Evolutionary conservation across 1,140 invertebrate species (phyloP).

Genomic region (Brachionus rubens): DNA sequence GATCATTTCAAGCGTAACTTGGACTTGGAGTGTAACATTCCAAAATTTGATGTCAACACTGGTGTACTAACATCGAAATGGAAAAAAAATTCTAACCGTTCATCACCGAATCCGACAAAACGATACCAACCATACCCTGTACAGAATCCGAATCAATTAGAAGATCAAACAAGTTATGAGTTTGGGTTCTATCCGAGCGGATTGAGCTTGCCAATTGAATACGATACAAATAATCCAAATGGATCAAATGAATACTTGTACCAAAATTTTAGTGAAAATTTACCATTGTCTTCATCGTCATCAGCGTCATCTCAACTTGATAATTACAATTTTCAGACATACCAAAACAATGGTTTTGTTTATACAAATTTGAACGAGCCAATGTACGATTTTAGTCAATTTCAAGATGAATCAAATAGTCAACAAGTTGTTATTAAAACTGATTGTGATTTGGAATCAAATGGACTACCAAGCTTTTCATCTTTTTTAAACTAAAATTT

Average conservation of each 20-base stretch:
- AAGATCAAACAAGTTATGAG: not conserved
- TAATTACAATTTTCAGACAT: not conserved
- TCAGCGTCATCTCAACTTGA: not conserved
- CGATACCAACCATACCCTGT: slow-evolving; percentile 1
- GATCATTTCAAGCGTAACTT: slow-evolving; percentile 50
- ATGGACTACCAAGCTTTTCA: too few relatives aligned
- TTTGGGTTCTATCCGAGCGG: not conserved
- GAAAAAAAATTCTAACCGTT: slow-evolving; percentile 21
- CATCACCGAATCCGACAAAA: not conserved
- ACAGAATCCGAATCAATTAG: not conserved
- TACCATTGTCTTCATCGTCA: not conserved
- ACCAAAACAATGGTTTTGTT: too few relatives aligned
- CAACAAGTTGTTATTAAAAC: too few relatives aligned
- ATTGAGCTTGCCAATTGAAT: not conserved
- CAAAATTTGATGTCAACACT: slow-evolving; percentile 37
- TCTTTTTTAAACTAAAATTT: too few relatives aligned
- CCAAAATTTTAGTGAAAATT: not conserved
- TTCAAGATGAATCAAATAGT: too few relatives aligned
- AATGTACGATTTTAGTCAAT: too few relatives aligned
- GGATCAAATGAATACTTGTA: not conserved
- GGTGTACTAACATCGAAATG: slow-evolving; percentile 26
- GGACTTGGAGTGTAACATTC: slow-evolving; percentile 21
- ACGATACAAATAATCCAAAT: not conserved
- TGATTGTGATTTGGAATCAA: too few relatives aligned
- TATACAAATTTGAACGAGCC: too few relatives aligned